Evolutionary conservation across 2,113 vertebrate genomes (phyloP).

Genomic region (Thalassoma bifasciatum): DNA sequence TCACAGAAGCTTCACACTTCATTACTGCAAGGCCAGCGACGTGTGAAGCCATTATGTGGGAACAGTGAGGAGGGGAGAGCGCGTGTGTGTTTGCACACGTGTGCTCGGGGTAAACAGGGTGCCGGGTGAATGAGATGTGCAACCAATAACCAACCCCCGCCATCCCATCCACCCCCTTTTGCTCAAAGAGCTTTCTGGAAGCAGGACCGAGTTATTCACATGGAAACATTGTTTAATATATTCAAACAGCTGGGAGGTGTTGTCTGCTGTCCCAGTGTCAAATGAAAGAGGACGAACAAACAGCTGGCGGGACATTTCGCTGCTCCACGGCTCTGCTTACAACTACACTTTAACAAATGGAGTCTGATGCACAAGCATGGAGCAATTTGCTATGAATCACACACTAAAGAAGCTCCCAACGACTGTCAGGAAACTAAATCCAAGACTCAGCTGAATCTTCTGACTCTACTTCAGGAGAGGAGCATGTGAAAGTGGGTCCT

Average conservation of each 20-base stretch:
- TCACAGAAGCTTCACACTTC: conserved; percentile 75
- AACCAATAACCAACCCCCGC: no score
- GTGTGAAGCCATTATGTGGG: conserved; percentile 70
- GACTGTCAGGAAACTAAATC: conserved; percentile 37
- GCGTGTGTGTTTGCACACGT: not conserved
- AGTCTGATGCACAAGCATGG: conserved; percentile 43
- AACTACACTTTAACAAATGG: conserved; percentile 57
- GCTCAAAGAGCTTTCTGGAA: conserved; percentile 52
- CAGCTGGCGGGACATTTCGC: conserved; percentile 66
- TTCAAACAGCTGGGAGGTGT: conserved; percentile 74
- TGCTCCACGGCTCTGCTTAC: conserved; percentile 49
- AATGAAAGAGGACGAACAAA: conserved; percentile 69
- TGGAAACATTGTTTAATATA: conserved; percentile 67
- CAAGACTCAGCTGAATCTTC: not conserved
- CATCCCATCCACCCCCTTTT: conserved; percentile 34
- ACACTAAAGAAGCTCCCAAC: conserved; percentile 51
- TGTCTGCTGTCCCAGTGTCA: conserved; percentile 64
- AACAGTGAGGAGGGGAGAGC: conserved; percentile 36
- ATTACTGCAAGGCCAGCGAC: conserved; percentile 72
- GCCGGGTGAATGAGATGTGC: not conserved
- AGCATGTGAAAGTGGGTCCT: conserved; percentile 35
- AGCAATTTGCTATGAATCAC: conserved; percentile 49
- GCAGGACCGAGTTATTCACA: conserved; percentile 61
- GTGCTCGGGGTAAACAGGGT: not conserved
- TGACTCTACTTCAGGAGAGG: not conserved